Evolutionary conservation across 2,113 vertebrate species (phyloP).

Genomic region (Ia io): DNA sequence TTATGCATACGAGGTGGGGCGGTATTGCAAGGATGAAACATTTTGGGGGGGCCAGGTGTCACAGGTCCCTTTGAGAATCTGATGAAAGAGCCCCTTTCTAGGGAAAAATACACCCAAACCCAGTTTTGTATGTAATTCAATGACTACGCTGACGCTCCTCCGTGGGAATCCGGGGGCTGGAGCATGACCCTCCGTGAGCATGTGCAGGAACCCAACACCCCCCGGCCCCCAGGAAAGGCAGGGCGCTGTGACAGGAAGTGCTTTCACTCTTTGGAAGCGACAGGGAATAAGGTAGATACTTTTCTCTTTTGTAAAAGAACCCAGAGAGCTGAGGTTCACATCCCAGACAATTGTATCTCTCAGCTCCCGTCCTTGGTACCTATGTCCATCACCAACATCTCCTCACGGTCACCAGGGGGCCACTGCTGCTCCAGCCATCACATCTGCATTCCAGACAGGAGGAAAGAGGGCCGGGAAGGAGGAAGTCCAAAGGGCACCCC

Average conservation of each 20-base stretch:
- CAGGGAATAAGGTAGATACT: background rate
- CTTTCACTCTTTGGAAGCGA: background rate
- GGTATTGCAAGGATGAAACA: background rate
- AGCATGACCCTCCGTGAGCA: background rate
- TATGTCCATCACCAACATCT: background rate
- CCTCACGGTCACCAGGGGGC: background rate
- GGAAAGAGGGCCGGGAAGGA: background rate
- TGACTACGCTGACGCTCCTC: background rate
- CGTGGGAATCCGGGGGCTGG: background rate
- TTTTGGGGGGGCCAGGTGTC: background rate
- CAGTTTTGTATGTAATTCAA: background rate
- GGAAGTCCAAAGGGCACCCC: background rate
- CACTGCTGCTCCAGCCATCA: background rate
- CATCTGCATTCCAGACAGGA: background rate
- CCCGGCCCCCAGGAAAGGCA: background rate
- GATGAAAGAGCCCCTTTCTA: background rate
- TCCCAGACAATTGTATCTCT: background rate
- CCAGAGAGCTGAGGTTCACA: background rate
- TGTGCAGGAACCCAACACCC: background rate
- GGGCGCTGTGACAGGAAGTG: background rate
- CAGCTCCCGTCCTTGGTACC: background rate
- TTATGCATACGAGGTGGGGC: background rate
- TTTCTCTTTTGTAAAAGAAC: background rate
- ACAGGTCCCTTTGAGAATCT: background rate
- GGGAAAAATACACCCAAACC: background rate